Base-by-base conservation (phyloP, 1,140 invertebrate genomes). In the Micrasema longulum region DNA sequence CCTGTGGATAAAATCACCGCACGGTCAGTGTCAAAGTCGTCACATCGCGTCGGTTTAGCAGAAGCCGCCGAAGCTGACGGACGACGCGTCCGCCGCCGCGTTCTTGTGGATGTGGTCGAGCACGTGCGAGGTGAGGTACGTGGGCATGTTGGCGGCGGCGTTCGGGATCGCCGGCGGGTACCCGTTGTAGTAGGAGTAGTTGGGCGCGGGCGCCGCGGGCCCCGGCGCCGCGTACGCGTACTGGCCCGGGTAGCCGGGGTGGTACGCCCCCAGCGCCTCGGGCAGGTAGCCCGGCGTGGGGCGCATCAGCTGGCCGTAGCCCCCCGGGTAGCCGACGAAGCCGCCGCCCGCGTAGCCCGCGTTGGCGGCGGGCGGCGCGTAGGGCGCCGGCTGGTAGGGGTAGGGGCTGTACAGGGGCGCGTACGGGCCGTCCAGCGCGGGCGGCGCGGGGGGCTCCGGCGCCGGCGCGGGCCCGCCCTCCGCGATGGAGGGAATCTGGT, bases 401-500 rank as follows among this genome's bases (percentile, higher is more conserved):
- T 75, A 76, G 12, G 75, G 75, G 48, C 66, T 72, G 66, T 76
- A 76, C 16, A 76, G 43, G 5, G 75, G 69, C 69, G 82, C 79
- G 78, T 84, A 84, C 1, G 75, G 75, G 73, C 81, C 81, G 35
- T 81, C 80, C 72, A 76, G 50, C 2, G 74, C 48, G 1, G 76
- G 74, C 31, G 65, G 69, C 2, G 72, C 67, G 62, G 69, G 73
- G 7, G 69, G 69, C 41, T 75, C 74, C 0, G 74, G 45, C 6
- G 57, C 60, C 10, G 73, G 55, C 7, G 74, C 45, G 7, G 74
- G 74, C 9, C 74, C 74, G 4, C 82, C 89, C 66, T 94, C 93
- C 47, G 91, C 89, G 80, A 95, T 93, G 76, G 92, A 93, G 6
- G 94, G 94, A 80, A 96, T 96, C 85, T 96, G 94, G 84, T 96